Evolutionary conservation across 2,888 invertebrate genomes (phyloP).

Genomic region (Notodonta ziczac): DNA sequence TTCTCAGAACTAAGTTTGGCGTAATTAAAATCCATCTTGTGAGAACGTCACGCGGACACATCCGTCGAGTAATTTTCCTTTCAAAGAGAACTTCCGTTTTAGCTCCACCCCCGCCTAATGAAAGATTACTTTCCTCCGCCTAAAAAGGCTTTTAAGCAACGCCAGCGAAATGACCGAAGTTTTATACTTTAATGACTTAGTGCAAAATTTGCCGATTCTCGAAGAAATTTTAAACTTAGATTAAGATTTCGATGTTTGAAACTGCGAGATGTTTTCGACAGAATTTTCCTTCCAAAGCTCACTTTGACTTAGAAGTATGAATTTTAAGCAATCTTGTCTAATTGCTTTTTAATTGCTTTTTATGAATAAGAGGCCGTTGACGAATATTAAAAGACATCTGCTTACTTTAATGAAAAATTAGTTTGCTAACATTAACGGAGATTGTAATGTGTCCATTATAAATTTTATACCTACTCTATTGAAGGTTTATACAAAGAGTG

Average conservation of each 20-base stretch:
- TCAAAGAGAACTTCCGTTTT: conserved; percentile 84
- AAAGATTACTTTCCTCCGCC: conserved; percentile 84
- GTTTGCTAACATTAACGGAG: not conserved
- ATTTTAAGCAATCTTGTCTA: conserved; percentile 77
- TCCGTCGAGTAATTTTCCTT: conserved; percentile 83
- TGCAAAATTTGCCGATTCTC: conserved; percentile 83
- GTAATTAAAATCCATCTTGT: conserved; percentile 83
- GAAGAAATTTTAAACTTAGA: conserved; percentile 84
- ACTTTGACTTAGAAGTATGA: conserved; percentile 74
- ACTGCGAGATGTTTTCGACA: conserved; percentile 75
- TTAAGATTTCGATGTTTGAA: conserved; percentile 82
- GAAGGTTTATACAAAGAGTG: too few relatives aligned
- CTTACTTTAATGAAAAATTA: conserved; percentile 7
- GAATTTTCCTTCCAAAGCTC: conserved; percentile 64
- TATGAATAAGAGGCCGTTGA: conserved; percentile 51
- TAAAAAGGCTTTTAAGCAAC: conserved; percentile 85
- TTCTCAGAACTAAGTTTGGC: conserved; percentile 74
- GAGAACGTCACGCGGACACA: conserved; percentile 70
- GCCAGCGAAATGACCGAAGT: conserved; percentile 83
- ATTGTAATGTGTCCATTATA: not conserved
- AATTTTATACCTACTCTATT: too few relatives aligned
- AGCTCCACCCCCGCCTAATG: conserved; percentile 82
- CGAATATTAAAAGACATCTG: conserved; percentile 43
- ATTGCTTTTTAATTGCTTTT: conserved; percentile 83
- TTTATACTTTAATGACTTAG: conserved; percentile 85